Conservation (phyloP, 2,113 vertebrate genomes). For the Numenius arquata region DNA sequence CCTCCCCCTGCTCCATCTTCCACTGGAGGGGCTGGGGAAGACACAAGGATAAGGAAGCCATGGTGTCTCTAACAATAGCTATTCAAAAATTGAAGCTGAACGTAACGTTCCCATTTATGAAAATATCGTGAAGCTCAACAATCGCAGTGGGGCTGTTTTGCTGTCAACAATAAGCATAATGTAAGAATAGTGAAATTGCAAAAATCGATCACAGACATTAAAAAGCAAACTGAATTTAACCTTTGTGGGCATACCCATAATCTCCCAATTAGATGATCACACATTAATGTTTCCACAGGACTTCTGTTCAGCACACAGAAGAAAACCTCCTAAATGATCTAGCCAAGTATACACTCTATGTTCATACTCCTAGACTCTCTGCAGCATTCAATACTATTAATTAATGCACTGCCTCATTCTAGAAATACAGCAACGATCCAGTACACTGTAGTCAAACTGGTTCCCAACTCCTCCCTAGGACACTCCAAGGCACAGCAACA, state of each 20-base stretch:
- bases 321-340: neutral
- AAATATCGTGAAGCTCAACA: neutral
- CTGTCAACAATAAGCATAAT: neutral
- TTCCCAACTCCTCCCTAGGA: neutral
- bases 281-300: neutral
- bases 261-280: neutral
- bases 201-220: neutral
- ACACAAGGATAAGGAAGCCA: neutral
- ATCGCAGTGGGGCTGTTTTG: neutral
- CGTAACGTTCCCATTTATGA: neutral
- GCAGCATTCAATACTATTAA: neutral
- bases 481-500: neutral
- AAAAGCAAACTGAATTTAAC: neutral
- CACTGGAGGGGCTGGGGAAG: neutral
- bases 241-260: neutral
- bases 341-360: neutral
- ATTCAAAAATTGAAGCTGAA: neutral
- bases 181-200: neutral
- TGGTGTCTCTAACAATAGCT: neutral
- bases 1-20: neutral
- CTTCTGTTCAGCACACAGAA: neutral
- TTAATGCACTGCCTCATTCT: neutral
- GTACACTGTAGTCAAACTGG: neutral
- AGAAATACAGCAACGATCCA: neutral
- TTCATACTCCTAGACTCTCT: neutral